phyloP scores from a whole-genome alignment of 1,140 invertebrate species.

The Megalonaias nervosa region DNA sequence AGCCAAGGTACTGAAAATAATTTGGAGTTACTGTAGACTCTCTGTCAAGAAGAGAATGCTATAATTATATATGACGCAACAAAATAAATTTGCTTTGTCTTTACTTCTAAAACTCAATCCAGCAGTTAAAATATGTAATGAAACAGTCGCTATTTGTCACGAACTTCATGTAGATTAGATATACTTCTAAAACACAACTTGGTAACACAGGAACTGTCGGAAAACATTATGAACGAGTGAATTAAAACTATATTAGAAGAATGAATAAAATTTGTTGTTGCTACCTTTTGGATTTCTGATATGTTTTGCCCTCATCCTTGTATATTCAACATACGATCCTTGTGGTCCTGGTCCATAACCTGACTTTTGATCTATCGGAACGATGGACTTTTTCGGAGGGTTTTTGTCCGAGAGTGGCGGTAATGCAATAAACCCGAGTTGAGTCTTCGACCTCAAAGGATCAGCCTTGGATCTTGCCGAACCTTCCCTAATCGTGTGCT shows the following conservation, averaged over 20 bases:
- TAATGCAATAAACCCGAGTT: conserved; percentile 59
- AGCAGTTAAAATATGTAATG: too few relatives aligned
- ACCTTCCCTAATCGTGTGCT: conserved; percentile 63
- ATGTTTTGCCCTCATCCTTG: conserved; percentile 64
- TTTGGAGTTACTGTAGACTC: too few relatives aligned
- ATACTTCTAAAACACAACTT: too few relatives aligned
- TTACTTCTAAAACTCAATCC: too few relatives aligned
- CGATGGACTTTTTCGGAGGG: conserved; percentile 50
- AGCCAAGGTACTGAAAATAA: too few relatives aligned
- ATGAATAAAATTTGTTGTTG: background rate
- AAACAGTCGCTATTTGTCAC: too few relatives aligned
- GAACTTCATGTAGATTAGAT: too few relatives aligned
- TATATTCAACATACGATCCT: conserved; percentile 64
- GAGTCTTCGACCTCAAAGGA: conserved; percentile 52
- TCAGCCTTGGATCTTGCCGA: conserved; percentile 52
- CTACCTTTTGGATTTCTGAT: conserved; percentile 62
- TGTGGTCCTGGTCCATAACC: conserved; percentile 65
- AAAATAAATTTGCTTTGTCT: too few relatives aligned
- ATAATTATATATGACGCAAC: too few relatives aligned
- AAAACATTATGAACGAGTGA: background rate
- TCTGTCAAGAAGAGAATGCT: too few relatives aligned
- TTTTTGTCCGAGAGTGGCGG: conserved; percentile 58
- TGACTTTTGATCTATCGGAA: conserved; percentile 62
- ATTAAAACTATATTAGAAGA: background rate
- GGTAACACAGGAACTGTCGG: too few relatives aligned